These are phyloP conservation scores for Trochalopteron elliotii DNA, from an alignment of 2,113 vertebrate genomes.

Conservation along the genomic window DNA sequence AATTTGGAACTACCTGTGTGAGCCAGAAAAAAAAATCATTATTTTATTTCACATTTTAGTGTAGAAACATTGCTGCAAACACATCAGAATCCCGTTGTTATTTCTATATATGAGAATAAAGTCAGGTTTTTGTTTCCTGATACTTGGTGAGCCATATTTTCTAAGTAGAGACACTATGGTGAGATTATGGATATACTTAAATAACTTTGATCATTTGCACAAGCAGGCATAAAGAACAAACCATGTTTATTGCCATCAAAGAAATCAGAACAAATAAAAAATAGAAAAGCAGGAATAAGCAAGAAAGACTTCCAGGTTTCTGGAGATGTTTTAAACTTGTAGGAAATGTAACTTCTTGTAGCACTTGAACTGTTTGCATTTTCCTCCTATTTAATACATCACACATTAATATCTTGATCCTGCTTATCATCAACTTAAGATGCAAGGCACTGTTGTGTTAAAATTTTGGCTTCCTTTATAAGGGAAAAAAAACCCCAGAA, in stretches of 20 bases:
- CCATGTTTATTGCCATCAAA: conserved; percentile 32
- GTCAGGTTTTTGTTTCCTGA: not conserved
- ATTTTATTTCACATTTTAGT: not conserved
- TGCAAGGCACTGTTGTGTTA: not conserved
- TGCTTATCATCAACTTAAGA: not conserved
- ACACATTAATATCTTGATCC: not conserved
- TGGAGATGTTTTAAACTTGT: not conserved
- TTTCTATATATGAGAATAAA: not conserved
- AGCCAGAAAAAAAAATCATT: not conserved
- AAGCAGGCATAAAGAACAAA: conserved; percentile 1
- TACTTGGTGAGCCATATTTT: not conserved
- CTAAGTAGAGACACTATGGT: not conserved
- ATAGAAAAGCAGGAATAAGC: not conserved
- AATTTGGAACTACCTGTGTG: not conserved
- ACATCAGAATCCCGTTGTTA: not conserved
- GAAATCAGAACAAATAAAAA: conserved; percentile 5
- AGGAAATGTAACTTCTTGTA: not conserved
- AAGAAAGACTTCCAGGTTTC: not conserved
- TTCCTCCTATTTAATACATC: not conserved
- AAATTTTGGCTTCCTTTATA: not conserved
- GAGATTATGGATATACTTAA: not conserved
- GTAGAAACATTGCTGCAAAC: not conserved
- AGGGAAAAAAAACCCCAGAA: not conserved
- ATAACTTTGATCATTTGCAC: not conserved
- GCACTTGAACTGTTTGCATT: not conserved